Evolutionary conservation across 2,888 invertebrate species (phyloP), one percentile per base, ranked within the genome.

Genomic region (Meiosimyza platycephala): DNA sequence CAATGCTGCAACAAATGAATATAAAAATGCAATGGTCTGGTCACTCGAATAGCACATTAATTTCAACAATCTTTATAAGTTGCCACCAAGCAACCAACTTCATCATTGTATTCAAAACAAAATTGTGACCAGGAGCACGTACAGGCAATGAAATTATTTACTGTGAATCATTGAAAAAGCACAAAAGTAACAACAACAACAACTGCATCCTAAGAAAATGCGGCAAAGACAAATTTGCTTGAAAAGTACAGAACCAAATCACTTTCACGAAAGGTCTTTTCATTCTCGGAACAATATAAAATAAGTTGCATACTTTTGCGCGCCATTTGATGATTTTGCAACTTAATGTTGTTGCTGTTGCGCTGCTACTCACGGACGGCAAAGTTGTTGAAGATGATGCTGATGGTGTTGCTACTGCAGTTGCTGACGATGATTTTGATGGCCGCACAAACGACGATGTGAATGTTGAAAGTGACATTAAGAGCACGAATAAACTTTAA

Each of bases 251-350:
- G n/a, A 47, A 12, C 18, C 18, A 63, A 50, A 18, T 48, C 40
- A 63, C 48, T 63, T 62, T 5, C 16, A n/a, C 12, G 47, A 63
- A 63, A 63, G 18, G 64, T 51, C 52, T 18, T 64, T 50, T 64
- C 18, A 16, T 40, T 40, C 40, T 40, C 9, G 9, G 40, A 5
- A 40, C 40, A 55, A 16, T 15, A 22, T 55, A 18, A 67, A 67
- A 67, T 55, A 55, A 55, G 67, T 67, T 55, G 67, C 55, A 67
- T 67, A 67, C 55, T 67, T 67, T 67, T 47, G 47, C 33, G 67
- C 59, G 50, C 69, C 33, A 60, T 69, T 69, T 62, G 51, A 62
- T 40, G 50, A 50, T 62, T 50, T 52, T 60, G 51, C 60, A 60
- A 60, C 40, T 40, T 54, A 57, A 12, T n/a, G 18, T n/a, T 28